These are phyloP conservation scores for Sebastes iracundus DNA, from an alignment of 2,797 vertebrate species.

Conservation along the genomic window DNA sequence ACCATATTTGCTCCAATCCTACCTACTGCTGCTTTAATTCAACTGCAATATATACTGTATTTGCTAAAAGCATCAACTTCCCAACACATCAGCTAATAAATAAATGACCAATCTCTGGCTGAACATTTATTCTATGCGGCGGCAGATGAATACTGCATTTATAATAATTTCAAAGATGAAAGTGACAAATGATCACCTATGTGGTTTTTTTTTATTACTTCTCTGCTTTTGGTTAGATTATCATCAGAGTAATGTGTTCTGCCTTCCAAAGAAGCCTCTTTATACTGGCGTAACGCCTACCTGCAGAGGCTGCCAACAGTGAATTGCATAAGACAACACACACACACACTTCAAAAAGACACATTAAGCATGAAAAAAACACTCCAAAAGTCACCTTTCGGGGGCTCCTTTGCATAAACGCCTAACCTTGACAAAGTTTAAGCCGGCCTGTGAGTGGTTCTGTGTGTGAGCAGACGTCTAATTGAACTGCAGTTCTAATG, in stretches of 20 bases:
- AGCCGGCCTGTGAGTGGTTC: neutral
- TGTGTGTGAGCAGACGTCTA: conserved; percentile 28
- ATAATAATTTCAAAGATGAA: conserved; percentile 1
- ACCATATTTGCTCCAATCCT: too few relatives aligned
- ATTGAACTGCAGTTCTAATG: conserved; percentile 33
- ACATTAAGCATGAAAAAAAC: neutral
- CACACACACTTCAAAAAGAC: conserved; percentile 29
- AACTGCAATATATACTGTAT: neutral
- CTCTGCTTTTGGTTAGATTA: conserved; percentile 17
- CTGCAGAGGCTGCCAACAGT: conserved; percentile 26
- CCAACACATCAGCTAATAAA: neutral
- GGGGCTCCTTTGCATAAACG: conserved; percentile 26
- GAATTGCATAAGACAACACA: conserved; percentile 3
- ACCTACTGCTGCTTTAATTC: neutral
- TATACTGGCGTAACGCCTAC: conserved; percentile 6
- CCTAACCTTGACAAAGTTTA: conserved; percentile 32
- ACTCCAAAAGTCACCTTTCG: conserved; percentile 12
- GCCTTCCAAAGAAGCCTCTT: conserved; percentile 23
- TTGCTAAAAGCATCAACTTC: neutral
- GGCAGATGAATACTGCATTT: neutral
- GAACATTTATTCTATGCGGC: neutral
- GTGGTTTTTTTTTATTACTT: neutral
- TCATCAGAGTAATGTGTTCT: conserved; percentile 26
- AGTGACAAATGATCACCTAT: conserved; percentile 20
- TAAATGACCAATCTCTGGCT: neutral